These are phyloP conservation scores for Theristicus caerulescens DNA, from an alignment of 2,113 vertebrate species.

Conservation along the genomic window DNA sequence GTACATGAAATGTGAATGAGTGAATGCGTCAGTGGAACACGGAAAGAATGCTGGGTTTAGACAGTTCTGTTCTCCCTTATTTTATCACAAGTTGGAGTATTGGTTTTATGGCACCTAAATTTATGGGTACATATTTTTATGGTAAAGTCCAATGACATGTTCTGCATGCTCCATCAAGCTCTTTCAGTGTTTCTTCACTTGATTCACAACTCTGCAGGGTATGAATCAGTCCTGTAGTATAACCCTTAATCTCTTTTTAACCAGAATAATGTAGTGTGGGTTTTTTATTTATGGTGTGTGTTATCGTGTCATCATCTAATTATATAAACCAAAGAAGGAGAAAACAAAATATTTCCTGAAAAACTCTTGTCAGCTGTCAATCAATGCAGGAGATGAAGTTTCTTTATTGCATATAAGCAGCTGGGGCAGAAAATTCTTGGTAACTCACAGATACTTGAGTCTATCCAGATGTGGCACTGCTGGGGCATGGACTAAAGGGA, in stretches of 20 bases:
- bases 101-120: conserved; percentile 46
- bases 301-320: neutral
- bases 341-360: neutral
- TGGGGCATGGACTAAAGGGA: neutral
- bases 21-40: neutral
- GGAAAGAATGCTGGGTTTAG: neutral
- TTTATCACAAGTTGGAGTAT: conserved; percentile 1
- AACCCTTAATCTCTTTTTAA: conserved; percentile 35
- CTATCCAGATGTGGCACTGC: neutral
- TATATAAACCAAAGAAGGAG: neutral
- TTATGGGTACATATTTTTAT: conserved; percentile 54
- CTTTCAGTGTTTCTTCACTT: conserved; percentile 25
- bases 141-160: conserved; percentile 35
- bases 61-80: conserved; percentile 28
- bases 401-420: neutral
- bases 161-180: conserved; percentile 28
- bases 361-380: neutral
- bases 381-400: neutral
- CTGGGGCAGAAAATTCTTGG: neutral
- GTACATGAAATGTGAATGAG: conserved; percentile 38
- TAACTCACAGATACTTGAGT: neutral
- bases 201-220: conserved; percentile 30
- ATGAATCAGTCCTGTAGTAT: conserved; percentile 7
- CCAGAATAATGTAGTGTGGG: neutral
- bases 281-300: conserved; percentile 25